Evolutionary conservation across 2,888 invertebrate genomes (phyloP).

Genomic region (Ormyrus labotus): DNA sequence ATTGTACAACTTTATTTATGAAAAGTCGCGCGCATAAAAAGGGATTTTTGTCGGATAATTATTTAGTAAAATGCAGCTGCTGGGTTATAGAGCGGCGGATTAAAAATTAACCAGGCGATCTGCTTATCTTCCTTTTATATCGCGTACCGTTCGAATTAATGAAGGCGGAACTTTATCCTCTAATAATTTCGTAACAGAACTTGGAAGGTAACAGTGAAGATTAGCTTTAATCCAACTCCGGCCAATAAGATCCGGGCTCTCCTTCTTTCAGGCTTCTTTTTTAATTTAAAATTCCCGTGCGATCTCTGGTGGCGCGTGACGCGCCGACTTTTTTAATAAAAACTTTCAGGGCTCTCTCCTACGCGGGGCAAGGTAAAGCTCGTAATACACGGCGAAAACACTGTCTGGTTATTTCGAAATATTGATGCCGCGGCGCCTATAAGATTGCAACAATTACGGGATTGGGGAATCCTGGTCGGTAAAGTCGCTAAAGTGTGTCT

Average conservation of each 20-base stretch:
- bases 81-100: not conserved
- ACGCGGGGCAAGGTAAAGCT: not conserved
- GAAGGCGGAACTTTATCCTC: slow-evolving; percentile 15
- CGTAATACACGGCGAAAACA: not conserved
- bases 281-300: slow-evolving; percentile 39
- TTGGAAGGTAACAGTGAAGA: slow-evolving; percentile 8
- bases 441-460: too few relatives aligned
- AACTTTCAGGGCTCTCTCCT: slow-evolving; percentile 16
- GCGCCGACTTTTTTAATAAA: slow-evolving; percentile 42
- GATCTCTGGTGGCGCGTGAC: not conserved
- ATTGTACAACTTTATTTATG: too few relatives aligned
- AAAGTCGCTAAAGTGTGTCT: too few relatives aligned
- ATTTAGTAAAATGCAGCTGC: slow-evolving; percentile 5
- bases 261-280: not conserved
- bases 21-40: too few relatives aligned
- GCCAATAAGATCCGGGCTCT: slow-evolving; percentile 24
- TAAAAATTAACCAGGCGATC: not conserved
- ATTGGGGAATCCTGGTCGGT: too few relatives aligned
- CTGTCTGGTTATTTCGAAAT: not conserved
- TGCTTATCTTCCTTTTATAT: not conserved
- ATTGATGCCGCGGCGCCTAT: too few relatives aligned
- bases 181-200: slow-evolving; percentile 18
- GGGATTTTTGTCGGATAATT: too few relatives aligned
- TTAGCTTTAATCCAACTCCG: slow-evolving; percentile 32
- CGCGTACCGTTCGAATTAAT: slow-evolving; percentile 6